Evolutionary conservation across 2,888 invertebrate genomes (phyloP), one percentile per base, ranked within the genome.

Genomic region (Xestoiulus laeticollis): DNA sequence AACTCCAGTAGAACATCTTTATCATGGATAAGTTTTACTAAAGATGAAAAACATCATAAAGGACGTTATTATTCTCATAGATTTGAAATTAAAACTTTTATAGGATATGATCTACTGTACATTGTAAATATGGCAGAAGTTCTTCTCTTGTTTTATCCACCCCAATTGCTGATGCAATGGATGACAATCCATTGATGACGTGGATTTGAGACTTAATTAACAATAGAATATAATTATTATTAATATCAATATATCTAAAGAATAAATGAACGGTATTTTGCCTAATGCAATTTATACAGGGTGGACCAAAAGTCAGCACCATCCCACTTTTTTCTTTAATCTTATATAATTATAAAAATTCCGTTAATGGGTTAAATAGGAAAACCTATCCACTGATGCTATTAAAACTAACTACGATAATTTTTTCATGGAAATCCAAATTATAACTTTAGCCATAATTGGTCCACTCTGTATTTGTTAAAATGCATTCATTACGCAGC

Each of bases 91-190:
- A n/a, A n/a, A n/a, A n/a, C n/a, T n/a, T n/a, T n/a, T n/a, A n/a
- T n/a, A n/a, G n/a, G n/a, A n/a, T n/a, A 32, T 8, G 8, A 38
- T 26, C 30, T 32, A 4, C 38, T 30, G 16, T 84, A 84, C 84
- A 33, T 43, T 84, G 84, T 26, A 84, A 84, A 84, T 19, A 84
- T 33, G 84, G 84, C 1, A 84, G 33, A 22, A 84, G 43, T 84
- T 84, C 84, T 5, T 33, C 84, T 38, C 33, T 43, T 1, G 84
- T 84, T 22, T 43, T 84, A 5, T 84, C 38, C 19, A 8, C 1
- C 22, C 84, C 84, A 16, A 84, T 30, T 84, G 84, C 6, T 43
- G 38, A 22, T n/a, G 84, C 84, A 33, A 43, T 84, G 12, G 68
- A 68, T 26, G 68, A 26, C 12, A 68, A 26, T 68, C 26, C 68